Evolutionary conservation across 2,888 invertebrate species (phyloP), one percentile per base, ranked within the genome.

Genomic region (Adelognathus sp.): DNA sequence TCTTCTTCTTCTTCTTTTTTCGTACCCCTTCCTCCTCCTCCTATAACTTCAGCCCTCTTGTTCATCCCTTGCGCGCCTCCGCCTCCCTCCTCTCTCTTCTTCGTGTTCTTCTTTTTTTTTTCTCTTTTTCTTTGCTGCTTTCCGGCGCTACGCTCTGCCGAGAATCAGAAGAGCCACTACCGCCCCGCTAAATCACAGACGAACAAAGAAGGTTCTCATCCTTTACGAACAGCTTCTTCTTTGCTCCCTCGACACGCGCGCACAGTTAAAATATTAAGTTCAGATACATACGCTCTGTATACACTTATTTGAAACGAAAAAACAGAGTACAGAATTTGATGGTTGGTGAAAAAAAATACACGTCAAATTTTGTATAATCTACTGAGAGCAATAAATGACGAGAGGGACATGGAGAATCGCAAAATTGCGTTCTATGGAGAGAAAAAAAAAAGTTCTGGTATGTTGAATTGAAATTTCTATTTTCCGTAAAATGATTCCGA

Each of bases 141-240:
- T 72, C 66, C 72, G 72, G 76, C 60, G 46, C 52, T 69, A 14
- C 52, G 66, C 69, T 73, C 46, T 64, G 39, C 60, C 74, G 72
- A 70, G 73, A 81, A 76, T 78, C 81, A 79, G 70, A 80, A 77
- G 79, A 70, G 74, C 69, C 73, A 76, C 73, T 60, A 79, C 76
- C 72, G 60, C 64, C 58, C 60, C 61, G 76, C 74, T 69, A 78
- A 82, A 81, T 82, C 80, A 76, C 73, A 33, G 76, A 63, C 79
- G 77, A 80, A 83, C 83, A 81, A 84, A 83, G 81, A 60, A 79
- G 76, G 72, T 78, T 76, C 81, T 80, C 79, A 82, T 81, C 74
- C 70, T 33, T 3, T 21, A n/a, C 33, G 39, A 52, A 18, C 50
- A 41, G 24, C 18, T 73, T 58, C 18, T 73, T 58, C 70, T 56